Percentiles rank a stretch among this genome's conserved stretches.
phyloP scores from a whole-genome alignment of 2,888 invertebrate genomes.

The Meghimatium bilineatum region DNA sequence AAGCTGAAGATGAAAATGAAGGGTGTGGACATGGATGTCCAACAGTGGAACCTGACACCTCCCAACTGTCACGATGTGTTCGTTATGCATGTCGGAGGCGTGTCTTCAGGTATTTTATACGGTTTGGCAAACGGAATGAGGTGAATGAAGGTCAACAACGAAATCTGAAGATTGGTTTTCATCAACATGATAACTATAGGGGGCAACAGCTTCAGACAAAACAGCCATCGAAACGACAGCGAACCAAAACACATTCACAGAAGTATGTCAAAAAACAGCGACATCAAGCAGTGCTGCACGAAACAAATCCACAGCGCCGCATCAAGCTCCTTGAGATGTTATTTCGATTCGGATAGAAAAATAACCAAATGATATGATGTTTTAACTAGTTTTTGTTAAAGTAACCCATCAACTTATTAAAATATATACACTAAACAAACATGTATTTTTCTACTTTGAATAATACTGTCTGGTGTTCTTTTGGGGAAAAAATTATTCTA shows the following conservation, averaged over 20 bases:
- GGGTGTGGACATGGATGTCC: conserved; percentile 36
- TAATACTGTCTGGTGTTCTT: too few species aligned
- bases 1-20: conserved; percentile 23
- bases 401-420: too few species aligned
- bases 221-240: not conserved
- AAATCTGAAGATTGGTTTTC: not conserved
- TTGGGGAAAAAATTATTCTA: too few species aligned
- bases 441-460: too few species aligned
- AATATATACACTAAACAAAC: too few species aligned
- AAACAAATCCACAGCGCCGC: not conserved
- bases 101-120: conserved; percentile 30
- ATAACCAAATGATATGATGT: too few species aligned
- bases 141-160: not conserved
- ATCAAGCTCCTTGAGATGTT: not conserved
- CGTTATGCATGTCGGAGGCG: conserved; percentile 34
- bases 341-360: not conserved
- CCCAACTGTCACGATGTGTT: conserved; percentile 25
- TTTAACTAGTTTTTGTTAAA: too few species aligned
- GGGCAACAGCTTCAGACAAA: not conserved
- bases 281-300: not conserved
- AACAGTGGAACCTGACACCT: not conserved
- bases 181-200: not conserved
- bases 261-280: not conserved
- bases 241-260: not conserved
- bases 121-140: conserved; percentile 31